These are phyloP conservation scores for Onthophagus taurus DNA, from an alignment of 1,140 invertebrate species.

Conservation along the genomic window DNA sequence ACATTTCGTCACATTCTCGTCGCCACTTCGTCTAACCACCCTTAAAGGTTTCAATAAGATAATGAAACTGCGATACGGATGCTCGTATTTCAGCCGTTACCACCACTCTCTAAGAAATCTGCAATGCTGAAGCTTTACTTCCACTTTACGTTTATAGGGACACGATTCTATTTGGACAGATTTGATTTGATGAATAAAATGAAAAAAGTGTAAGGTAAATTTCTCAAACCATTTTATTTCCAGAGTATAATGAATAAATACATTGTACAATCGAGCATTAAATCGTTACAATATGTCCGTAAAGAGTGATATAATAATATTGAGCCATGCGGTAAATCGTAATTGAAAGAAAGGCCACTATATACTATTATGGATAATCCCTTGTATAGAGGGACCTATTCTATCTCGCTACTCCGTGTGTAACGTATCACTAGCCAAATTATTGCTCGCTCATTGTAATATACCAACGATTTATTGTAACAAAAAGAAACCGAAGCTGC, in stretches of 20 bases:
- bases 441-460: slow-evolving; percentile 7
- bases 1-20: slow-evolving; percentile 9
- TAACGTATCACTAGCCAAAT: slow-evolving; percentile 17
- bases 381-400: slow-evolving; percentile 13
- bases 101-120: slow-evolving; percentile 10
- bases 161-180: too few species aligned
- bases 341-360: slow-evolving; percentile 17
- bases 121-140: neutral
- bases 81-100: slow-evolving; percentile 2
- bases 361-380: slow-evolving; percentile 11
- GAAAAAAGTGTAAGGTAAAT: slow-evolving; percentile 2
- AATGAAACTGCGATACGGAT: slow-evolving; percentile 4
- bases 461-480: neutral
- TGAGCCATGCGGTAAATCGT: slow-evolving; percentile 17
- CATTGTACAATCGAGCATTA: slow-evolving; percentile 14
- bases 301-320: slow-evolving; percentile 15
- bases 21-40: too few species aligned
- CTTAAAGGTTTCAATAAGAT: slow-evolving; percentile 8
- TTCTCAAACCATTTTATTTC: slow-evolving; percentile 18
- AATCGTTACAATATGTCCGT: slow-evolving; percentile 12
- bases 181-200: too few species aligned
- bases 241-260: slow-evolving; percentile 18
- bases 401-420: slow-evolving; percentile 13
- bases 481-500: too few species aligned
- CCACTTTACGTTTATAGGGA: too few species aligned